phyloP scores from a whole-genome alignment of 2,113 vertebrate genomes.

The Lonchura striata region DNA sequence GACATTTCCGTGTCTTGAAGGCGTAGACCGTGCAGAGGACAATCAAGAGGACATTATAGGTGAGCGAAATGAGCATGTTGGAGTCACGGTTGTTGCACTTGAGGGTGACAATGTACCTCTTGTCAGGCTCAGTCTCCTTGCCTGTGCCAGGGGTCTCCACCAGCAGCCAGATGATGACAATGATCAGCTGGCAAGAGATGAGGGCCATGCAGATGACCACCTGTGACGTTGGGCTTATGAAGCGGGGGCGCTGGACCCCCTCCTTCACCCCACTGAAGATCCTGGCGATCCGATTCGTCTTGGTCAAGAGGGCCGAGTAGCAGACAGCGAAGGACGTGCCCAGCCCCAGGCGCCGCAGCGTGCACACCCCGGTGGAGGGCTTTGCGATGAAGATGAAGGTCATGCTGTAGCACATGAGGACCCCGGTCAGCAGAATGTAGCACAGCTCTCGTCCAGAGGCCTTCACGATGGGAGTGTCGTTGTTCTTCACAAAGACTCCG shows the following conservation, averaged over 20 bases:
- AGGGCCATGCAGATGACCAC: constrained; percentile 93
- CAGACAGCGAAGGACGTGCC: constrained; percentile 95
- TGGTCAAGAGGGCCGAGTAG: constrained; percentile 95
- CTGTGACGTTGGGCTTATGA: constrained; percentile 95
- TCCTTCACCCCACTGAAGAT: constrained; percentile 95
- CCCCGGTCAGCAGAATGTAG: constrained; percentile 92
- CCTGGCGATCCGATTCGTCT: constrained; percentile 95
- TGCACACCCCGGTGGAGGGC: constrained; percentile 89
- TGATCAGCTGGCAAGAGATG: constrained; percentile 94
- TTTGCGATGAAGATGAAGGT: constrained; percentile 96
- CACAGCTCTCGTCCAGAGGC: constrained; percentile 95
- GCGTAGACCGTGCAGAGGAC: constrained; percentile 97
- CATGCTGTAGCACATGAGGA: constrained; percentile 97
- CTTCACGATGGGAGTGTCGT: constrained; percentile 93
- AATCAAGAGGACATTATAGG: constrained; percentile 96
- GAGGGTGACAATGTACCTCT: constrained; percentile 90
- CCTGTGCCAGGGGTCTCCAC: constrained; percentile 91
- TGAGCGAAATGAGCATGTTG: constrained; percentile 94
- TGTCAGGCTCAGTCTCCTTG: constrained; percentile 90
- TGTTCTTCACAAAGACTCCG: constrained; percentile 88
- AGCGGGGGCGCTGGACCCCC: constrained; percentile 89
- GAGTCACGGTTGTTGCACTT: constrained; percentile 94
- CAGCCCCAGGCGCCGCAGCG: constrained; percentile 88
- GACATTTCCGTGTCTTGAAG: constrained; percentile 98
- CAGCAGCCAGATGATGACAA: constrained; percentile 91